Percentiles rank a stretch among this genome's conserved stretches.
phyloP scores from a whole-genome alignment of 2,888 invertebrate genomes.

The Tridacna crocea region DNA sequence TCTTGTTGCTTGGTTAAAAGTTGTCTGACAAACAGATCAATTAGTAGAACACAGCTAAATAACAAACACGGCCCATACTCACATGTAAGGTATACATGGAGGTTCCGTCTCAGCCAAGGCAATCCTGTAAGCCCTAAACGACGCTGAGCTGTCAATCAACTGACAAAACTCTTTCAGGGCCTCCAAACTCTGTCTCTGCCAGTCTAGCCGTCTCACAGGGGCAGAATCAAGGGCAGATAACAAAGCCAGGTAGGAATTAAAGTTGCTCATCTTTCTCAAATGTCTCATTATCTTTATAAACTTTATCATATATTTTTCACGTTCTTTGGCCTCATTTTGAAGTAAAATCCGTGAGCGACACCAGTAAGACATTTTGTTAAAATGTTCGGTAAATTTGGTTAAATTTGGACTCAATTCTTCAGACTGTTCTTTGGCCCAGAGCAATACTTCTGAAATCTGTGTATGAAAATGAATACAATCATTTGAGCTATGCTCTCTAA shows the following conservation, averaged over 20 bases:
- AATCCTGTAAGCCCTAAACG: slow-evolving; percentile 98
- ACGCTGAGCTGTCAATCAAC: slow-evolving; percentile 98
- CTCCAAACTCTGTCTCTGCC: slow-evolving; percentile 91
- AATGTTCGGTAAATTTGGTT: slow-evolving; percentile 98
- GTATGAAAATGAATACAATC: background rate
- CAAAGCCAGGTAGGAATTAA: slow-evolving; percentile 98
- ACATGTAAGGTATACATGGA: slow-evolving; percentile 99
- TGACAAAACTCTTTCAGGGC: slow-evolving; percentile 96
- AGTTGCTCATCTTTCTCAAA: slow-evolving; percentile 98
- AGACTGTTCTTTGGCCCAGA: slow-evolving; percentile 99
- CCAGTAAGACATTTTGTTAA: slow-evolving; percentile 99
- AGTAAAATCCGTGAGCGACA: slow-evolving; percentile 96
- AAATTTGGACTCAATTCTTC: slow-evolving; percentile 98
- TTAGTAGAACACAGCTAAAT: no score
- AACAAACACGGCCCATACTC: slow-evolving; percentile 85
- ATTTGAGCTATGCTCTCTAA: background rate
- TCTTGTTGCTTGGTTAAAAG: no score
- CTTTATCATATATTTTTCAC: slow-evolving; percentile 95
- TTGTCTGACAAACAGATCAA: no score
- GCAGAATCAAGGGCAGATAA: slow-evolving; percentile 98
- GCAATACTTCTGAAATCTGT: slow-evolving; percentile 95
- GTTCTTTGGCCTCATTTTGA: slow-evolving; percentile 95
- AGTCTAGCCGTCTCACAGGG: slow-evolving; percentile 91
- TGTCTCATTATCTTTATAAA: slow-evolving; percentile 99
- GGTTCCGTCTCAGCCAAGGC: slow-evolving; percentile 97